phyloP scores from a whole-genome alignment of 2,888 invertebrate genomes.

The Patella pellucida region DNA sequence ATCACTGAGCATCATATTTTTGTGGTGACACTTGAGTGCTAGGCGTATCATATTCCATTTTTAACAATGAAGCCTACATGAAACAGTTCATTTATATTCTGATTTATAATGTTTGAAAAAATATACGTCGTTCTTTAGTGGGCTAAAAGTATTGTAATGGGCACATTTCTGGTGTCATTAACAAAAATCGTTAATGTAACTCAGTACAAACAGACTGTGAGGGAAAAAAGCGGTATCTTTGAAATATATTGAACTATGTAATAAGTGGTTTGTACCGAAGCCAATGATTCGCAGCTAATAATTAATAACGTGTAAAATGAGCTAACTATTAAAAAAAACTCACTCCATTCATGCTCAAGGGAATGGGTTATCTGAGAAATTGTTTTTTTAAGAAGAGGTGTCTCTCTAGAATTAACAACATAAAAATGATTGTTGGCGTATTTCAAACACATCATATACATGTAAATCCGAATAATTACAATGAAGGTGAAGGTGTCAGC shows the following conservation, averaged over 20 bases:
- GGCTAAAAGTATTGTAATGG: constrained; percentile 1
- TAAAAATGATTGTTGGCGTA: too few relatives aligned
- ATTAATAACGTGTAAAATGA: too few relatives aligned
- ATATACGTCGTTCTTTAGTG: background rate
- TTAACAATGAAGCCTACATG: background rate
- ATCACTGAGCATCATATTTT: background rate
- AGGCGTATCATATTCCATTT: constrained; percentile 5
- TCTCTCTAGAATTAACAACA: too few relatives aligned
- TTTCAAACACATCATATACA: too few relatives aligned
- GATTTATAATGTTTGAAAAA: constrained; percentile 5
- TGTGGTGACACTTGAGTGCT: constrained; percentile 5
- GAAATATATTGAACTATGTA: background rate
- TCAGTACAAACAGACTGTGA: background rate
- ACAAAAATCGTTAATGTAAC: constrained; percentile 5
- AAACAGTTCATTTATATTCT: background rate
- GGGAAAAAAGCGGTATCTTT: background rate
- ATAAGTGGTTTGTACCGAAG: background rate
- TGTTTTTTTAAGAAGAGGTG: too few relatives aligned
- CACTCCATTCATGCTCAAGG: too few relatives aligned
- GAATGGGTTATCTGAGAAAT: too few relatives aligned
- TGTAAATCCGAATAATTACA: too few relatives aligned
- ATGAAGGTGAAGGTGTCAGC: too few relatives aligned
- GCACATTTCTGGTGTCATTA: constrained; percentile 9
- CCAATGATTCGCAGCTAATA: too few relatives aligned
- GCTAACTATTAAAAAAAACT: too few relatives aligned